These are phyloP conservation scores for Spialia ferax DNA, from an alignment of 2,888 invertebrate genomes.

Conservation along the genomic window DNA sequence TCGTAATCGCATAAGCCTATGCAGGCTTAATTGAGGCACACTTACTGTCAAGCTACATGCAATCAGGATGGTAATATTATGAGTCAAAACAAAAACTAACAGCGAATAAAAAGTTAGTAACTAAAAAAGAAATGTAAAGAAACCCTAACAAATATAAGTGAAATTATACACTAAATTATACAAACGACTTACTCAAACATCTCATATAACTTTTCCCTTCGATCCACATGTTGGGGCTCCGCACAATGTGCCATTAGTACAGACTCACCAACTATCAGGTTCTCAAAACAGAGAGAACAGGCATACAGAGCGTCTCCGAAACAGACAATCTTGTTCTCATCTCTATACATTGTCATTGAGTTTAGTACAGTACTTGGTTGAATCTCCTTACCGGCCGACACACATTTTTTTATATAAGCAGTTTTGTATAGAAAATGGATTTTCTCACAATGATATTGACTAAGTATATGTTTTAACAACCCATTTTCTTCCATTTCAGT, in stretches of 20 bases:
- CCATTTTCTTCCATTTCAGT: constrained; percentile 68
- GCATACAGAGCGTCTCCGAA: constrained; percentile 79
- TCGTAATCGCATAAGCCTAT: too few relatives aligned
- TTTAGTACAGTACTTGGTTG: constrained; percentile 78
- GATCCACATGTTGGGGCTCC: constrained; percentile 62
- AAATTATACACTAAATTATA: background rate
- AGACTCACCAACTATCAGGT: constrained; percentile 73
- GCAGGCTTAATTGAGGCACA: too few relatives aligned
- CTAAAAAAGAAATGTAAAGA: background rate
- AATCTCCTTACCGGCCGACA: constrained; percentile 70
- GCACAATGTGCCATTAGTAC: constrained; percentile 74
- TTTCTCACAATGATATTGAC: constrained; percentile 72
- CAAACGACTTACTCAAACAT: constrained; percentile 56
- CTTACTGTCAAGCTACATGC: too few relatives aligned
- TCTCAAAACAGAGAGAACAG: constrained; percentile 77
- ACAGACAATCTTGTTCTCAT: constrained; percentile 80
- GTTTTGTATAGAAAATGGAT: constrained; percentile 80
- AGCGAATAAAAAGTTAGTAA: background rate
- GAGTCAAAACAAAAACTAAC: background rate
- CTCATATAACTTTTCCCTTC: constrained; percentile 63
- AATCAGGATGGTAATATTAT: too few relatives aligned
- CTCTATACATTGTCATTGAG: constrained; percentile 79
- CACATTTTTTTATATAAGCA: constrained; percentile 78
- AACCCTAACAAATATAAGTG: background rate
- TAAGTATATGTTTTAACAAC: constrained; percentile 69